phyloP scores from a whole-genome alignment of 2,888 invertebrate species.

The Agrotis clavis region DNA sequence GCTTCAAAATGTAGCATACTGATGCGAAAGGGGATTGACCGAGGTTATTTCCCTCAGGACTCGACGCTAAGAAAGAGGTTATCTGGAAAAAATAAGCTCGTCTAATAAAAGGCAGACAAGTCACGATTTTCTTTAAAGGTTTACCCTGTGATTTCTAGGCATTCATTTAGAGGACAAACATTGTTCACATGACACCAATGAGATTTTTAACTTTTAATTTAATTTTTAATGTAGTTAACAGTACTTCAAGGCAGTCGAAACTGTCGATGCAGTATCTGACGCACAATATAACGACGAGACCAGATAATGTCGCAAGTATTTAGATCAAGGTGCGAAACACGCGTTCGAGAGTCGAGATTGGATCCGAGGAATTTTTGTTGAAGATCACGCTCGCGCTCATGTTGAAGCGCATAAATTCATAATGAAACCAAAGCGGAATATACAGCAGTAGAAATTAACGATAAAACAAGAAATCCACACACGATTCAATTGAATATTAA shows the following conservation, averaged over 20 bases:
- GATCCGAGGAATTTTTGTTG: constrained; percentile 87
- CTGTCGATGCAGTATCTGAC: constrained; percentile 79
- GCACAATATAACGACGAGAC: constrained; percentile 80
- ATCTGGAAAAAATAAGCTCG: constrained; percentile 65
- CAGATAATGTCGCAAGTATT: constrained; percentile 90
- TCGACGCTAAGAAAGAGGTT: constrained; percentile 63
- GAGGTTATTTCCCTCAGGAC: constrained; percentile 80
- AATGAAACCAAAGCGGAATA: constrained; percentile 79
- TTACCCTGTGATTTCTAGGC: constrained; percentile 16
- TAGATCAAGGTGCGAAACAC: constrained; percentile 91
- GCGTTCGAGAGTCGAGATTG: constrained; percentile 88
- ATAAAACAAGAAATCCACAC: constrained; percentile 52
- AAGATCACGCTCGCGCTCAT: constrained; percentile 84
- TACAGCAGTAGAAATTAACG: constrained; percentile 66
- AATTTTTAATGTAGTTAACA: constrained; percentile 56
- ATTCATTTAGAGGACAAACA: constrained; percentile 43
- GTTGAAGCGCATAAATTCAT: constrained; percentile 81
- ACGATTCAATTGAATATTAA: constrained; percentile 64
- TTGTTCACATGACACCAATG: constrained; percentile 39
- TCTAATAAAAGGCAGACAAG: constrained; percentile 52
- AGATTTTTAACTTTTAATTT: constrained; percentile 49
- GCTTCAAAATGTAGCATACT: constrained; percentile 71
- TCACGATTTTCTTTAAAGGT: constrained; percentile 21
- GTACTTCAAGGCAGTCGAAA: constrained; percentile 67
- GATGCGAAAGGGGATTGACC: constrained; percentile 75